Evolutionary conservation across 1,140 invertebrate species (phyloP).

Genomic region (Wiebesia pumilae): DNA sequence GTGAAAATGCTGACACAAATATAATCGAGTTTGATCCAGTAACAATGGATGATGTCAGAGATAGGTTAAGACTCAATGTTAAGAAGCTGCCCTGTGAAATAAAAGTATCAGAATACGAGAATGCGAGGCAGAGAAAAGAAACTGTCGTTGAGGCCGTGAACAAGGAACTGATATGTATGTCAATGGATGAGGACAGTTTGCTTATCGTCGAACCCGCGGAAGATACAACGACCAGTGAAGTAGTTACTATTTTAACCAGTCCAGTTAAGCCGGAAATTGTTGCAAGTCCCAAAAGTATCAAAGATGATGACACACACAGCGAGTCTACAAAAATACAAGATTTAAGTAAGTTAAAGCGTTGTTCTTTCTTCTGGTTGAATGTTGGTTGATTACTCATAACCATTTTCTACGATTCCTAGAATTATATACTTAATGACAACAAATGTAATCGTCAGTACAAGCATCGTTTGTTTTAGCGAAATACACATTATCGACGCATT

Average conservation of each 20-base stretch:
- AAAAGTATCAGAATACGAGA: background rate
- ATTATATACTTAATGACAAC: background rate
- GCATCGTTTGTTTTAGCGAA: background rate
- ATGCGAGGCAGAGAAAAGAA: background rate
- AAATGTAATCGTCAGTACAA: background rate
- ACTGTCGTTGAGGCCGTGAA: conserved; percentile 51
- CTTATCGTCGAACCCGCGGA: conserved; percentile 72
- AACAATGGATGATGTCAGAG: conserved; percentile 68
- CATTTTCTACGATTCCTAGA: conserved; percentile 11
- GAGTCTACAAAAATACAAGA: conserved; percentile 25
- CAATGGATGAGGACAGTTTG: conserved; percentile 79
- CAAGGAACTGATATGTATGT: conserved; percentile 64
- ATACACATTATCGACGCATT: background rate
- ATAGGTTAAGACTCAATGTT: conserved; percentile 49
- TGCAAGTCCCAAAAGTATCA: background rate
- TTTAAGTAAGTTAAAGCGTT: background rate
- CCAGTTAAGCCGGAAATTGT: conserved; percentile 71
- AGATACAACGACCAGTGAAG: conserved; percentile 78
- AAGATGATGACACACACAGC: background rate
- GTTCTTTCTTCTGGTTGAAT: background rate
- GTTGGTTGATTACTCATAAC: background rate
- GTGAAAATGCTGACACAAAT: conserved; percentile 60
- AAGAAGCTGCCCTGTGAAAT: background rate
- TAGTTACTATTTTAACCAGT: conserved; percentile 76
- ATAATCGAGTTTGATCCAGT: conserved; percentile 69